Evolutionary conservation across 2,797 vertebrate genomes (phyloP).

Genomic region (Thripadectes ignobilis): DNA sequence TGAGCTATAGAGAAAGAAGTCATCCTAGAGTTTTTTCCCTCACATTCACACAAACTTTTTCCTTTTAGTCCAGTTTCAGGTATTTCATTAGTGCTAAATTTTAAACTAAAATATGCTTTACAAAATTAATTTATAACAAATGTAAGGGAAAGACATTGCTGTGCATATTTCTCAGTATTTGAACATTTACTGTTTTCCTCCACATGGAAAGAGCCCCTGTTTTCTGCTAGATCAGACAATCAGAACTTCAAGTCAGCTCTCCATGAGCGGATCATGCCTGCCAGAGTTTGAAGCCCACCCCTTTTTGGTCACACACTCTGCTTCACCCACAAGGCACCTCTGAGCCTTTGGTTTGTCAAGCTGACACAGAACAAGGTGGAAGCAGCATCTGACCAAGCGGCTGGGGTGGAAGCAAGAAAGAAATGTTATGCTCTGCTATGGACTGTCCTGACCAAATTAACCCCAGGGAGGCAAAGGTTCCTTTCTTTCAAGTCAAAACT

Average conservation of each 20-base stretch:
- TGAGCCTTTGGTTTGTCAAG: background rate
- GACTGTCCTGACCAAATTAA: background rate
- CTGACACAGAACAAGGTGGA: background rate
- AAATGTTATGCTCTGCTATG: background rate
- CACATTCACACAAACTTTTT: background rate
- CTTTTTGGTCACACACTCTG: background rate
- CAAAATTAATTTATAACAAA: background rate
- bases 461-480: background rate
- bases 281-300: background rate
- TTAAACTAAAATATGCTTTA: background rate
- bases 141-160: background rate
- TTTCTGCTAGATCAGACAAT: background rate
- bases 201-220: background rate
- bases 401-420: background rate
- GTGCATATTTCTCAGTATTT: background rate
- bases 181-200: background rate
- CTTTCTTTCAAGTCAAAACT: background rate
- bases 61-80: background rate
- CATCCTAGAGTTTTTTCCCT: background rate
- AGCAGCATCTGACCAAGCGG: rapidly evolving
- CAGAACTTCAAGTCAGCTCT: background rate
- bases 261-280: rapidly evolving
- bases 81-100: background rate
- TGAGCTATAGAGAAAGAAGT: background rate
- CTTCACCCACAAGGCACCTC: background rate